Base-by-base conservation (phyloP, 2,113 vertebrate species). In the Phalacrocorax pelagicus region DNA sequence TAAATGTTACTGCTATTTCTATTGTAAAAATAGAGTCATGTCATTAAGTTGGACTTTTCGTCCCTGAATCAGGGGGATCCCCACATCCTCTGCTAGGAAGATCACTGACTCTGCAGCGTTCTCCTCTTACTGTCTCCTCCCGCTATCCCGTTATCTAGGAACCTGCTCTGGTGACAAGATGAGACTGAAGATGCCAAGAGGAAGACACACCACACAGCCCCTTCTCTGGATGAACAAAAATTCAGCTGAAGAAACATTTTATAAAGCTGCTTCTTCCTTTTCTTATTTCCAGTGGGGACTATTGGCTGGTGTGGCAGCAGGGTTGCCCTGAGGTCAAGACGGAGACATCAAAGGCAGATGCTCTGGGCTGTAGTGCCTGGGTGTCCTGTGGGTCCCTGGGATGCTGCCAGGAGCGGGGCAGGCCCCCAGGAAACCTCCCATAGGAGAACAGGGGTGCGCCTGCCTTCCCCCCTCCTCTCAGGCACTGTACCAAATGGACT, bases 181-280 rank as follows among this genome's bases (percentile, higher is more conserved):
- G 38, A 71, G 32, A 70, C 70, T 1, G 1, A 66, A 71, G 65
- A 89, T 22, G 72, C 51, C 78, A 49, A 42, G 51, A 92, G 46
- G n/a, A 65, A 82, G 78, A 65, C 20, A 29, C 0, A 0, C 34
- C 58, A 86, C 49, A 59, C 4, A 5, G 51, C 32, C 42, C 10
- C 23, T 75, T 44, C 30, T 93, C 57, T 38, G 54, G 46, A 58
- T 51, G 91, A 88, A 77, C 34, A 95, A 83, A 82, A 83, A 29
- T 54, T 80, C 75, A 86, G 55, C 36, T 83, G 63, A 90, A 81
- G 80, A 93, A 94, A 62, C 90, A 81, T 73, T 90, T 92, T 77
- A 83, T 69, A 66, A 65, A 54, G 49, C 58, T 93, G 63, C 61
- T 82, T 46, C 81, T 85, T 88, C 66, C 77, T 93, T 86, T 90